Evolutionary conservation across 1,140 invertebrate genomes (phyloP), one percentile per base, ranked within the genome.

Genomic region (Drosophila simulans): DNA sequence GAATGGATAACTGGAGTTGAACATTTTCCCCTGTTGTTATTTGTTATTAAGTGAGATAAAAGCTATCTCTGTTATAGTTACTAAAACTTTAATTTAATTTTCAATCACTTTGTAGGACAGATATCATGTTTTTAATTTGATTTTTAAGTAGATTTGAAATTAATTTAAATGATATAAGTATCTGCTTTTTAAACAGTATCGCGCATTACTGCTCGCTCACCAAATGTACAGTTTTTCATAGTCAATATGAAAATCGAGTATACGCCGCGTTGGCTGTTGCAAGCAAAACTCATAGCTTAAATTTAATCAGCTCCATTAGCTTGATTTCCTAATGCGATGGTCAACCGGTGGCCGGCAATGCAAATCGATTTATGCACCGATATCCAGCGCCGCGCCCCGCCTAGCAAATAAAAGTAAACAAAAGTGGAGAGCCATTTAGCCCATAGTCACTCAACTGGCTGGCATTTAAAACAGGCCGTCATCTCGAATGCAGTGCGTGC

Each of bases 261-360:
- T 78, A 82, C 80, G 80, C 56, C 80, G 43, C 57, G n/a, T 68
- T 39, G 54, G 59, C 57, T 65, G 42, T 45, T 51, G 40, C 5
- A 11, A 13, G 40, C 25, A 13, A 25, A 22, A 43, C 66, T 20
- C 37, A 35, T 22, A 10, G 37, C 13, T 53, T 17, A 77, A 77
- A 68, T 45, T 55, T 62, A 80, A 84, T 89, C 84, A 64, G 59
- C 35, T 20, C 57, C 66, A 88, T 89, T 84, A 71, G 62, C 66
- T 77, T 89, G 71, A 89, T 88, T 88, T 89, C 80, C 79, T 83
- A 89, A 89, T 90, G 77, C 76, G 84, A 89, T 84, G 84, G 84
- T 70, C 84, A 89, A 89, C 85, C 77, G 73, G 85, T 88, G 76
- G 27, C 62, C 75, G 64, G 81, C 75, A 85, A 73, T 73, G 72